Base-by-base conservation (phyloP, 92 coral and sea anemone species). In the Epizoanthus rinbou region DNA sequence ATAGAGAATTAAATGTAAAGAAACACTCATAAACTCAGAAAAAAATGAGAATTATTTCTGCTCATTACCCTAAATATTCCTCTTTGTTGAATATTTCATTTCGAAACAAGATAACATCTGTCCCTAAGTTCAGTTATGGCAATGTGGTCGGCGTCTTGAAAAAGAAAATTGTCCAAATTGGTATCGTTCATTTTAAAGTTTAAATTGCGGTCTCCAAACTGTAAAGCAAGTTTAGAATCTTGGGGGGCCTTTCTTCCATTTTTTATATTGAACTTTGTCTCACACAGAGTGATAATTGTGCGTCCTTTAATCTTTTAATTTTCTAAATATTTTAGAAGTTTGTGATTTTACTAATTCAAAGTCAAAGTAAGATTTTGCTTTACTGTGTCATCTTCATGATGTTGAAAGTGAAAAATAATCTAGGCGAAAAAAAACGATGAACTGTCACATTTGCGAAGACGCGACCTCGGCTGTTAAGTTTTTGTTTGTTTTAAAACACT, bases 211-310 rank as follows among this genome's bases (percentile, higher is more conserved):
- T 33, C 21, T 33, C 22, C 23, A 28, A 57, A 23, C 43, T 18
- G 23, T 76, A 28, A 59, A 10, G 14, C 68, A 31, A 35, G 62
- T 18, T 33, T 57, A 43, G 17, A 39, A 23, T 37, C 69, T 62
- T 31, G 50, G 57, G 80, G 17, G 69, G 69, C 19, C 64, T 50
- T 33, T 24, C 19, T n/a, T 8, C 8, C 3, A 57, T 76, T 37
- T 1, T 15, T 50, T 74, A 6, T 24, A 18, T 56, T 16, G 57
- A 33, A 17, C 59, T 57, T 76, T 59, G 57, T 10, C 17, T 60
- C 81, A 76, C 31, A 64, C 37, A 4, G 81, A 35, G 81, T 19
- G 54, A 58, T 76, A 76, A 76, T 76, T 76, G 18, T 25, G 23
- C 22, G 45, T 19, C 25, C 57, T 71, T 35, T 39, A 35, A 31